These are phyloP conservation scores for Hirtodrosophila alboralis DNA, from an alignment of 2,888 invertebrate genomes.

Conservation along the genomic window DNA sequence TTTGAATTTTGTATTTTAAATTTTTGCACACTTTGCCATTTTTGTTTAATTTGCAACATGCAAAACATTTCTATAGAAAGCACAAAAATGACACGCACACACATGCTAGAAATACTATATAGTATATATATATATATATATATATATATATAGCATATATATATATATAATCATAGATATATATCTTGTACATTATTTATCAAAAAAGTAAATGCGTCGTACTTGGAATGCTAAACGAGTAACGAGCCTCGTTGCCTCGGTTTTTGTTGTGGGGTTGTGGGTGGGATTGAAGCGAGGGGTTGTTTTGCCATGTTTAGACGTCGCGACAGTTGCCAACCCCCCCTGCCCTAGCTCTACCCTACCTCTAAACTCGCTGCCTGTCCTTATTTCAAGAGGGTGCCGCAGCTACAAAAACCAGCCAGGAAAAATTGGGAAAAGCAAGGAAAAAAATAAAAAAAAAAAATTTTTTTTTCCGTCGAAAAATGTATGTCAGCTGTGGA, in stretches of 20 bases:
- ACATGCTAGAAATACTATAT: neutral
- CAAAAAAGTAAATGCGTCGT: conserved; percentile 51
- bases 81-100: conserved; percentile 36
- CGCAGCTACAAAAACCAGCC: conserved; percentile 6
- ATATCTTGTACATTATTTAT: conserved; percentile 60
- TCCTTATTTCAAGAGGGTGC: conserved; percentile 27
- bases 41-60: conserved; percentile 63
- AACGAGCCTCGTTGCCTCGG: conserved; percentile 22
- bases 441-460: conserved; percentile 11
- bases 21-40: conserved; percentile 68
- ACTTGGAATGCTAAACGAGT: conserved; percentile 43
- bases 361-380: neutral
- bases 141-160: neutral
- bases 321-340: conserved; percentile 3
- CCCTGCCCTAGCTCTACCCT: too few species aligned
- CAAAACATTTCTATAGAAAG: conserved; percentile 4
- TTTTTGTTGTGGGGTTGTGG: conserved; percentile 18
- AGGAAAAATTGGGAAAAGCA: too few species aligned
- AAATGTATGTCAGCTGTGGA: conserved; percentile 60
- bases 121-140: neutral
- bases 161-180: conserved; percentile 9
- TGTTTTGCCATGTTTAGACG: conserved; percentile 29
- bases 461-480: conserved; percentile 26
- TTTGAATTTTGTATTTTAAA: conserved; percentile 44
- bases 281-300: conserved; percentile 24